A percentile compares a stretch with the other conserved stretches of the same genome.
Conservation (phyloP, 1,140 invertebrate species). For the Penaeus japonicus region DNA sequence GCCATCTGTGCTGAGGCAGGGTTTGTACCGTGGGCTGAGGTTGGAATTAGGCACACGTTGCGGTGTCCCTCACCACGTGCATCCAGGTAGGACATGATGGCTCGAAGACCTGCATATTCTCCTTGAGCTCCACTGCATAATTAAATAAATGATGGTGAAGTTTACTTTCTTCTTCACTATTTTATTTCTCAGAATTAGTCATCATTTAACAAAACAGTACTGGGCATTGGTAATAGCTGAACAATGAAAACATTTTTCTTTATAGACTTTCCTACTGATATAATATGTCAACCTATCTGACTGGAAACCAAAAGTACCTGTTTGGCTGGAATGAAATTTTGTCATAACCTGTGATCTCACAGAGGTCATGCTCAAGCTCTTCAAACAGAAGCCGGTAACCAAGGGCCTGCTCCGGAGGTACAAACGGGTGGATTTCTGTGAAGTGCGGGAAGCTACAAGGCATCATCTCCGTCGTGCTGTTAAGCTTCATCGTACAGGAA, state of each 20-base stretch:
- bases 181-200: too few relatives aligned
- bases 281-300: neutral
- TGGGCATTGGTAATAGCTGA: neutral
- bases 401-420: slow-evolving; percentile 85
- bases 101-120: slow-evolving; percentile 95
- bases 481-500: slow-evolving; percentile 99
- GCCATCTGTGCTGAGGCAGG: slow-evolving; percentile 99
- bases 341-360: slow-evolving; percentile 98
- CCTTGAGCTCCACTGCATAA: slow-evolving; percentile 92
- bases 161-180: neutral
- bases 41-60: slow-evolving; percentile 96
- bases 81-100: slow-evolving; percentile 94
- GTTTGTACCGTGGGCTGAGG: slow-evolving; percentile 98
- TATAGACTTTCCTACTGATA: neutral
- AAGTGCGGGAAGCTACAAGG: slow-evolving; percentile 94
- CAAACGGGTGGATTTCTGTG: slow-evolving; percentile 95
- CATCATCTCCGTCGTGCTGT: slow-evolving; percentile 98
- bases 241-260: neutral
- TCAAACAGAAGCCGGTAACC: slow-evolving; percentile 92
- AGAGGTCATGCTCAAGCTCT: slow-evolving; percentile 91
- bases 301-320: slow-evolving; percentile 66
- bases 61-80: slow-evolving; percentile 82
- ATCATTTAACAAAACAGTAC: too few relatives aligned
- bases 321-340: slow-evolving; percentile 98
- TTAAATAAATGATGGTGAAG: neutral